Conservation (phyloP, 2,888 invertebrate genomes). For the Leptopilina myrica region DNA sequence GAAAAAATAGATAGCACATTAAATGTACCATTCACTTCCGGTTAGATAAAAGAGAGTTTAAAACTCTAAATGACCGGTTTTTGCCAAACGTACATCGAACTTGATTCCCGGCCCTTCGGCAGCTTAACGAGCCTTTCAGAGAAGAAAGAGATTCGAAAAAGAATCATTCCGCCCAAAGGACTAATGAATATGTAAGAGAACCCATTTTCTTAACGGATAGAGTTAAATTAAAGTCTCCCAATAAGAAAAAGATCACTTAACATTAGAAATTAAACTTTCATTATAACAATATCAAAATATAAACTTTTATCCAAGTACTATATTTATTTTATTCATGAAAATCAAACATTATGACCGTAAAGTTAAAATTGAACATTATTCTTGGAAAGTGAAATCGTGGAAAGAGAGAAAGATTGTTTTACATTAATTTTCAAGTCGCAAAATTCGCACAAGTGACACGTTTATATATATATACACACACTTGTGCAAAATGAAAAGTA, state of each 20-base stretch:
- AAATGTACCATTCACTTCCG: constrained; percentile 7
- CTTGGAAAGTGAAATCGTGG: neutral
- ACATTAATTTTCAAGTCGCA: neutral
- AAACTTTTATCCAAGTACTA: neutral
- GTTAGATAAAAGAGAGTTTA: constrained; percentile 18
- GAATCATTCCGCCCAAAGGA: constrained; percentile 23
- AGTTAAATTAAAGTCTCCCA: too few relatives aligned
- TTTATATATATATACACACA: neutral
- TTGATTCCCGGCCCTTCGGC: constrained; percentile 53
- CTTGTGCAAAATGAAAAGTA: neutral
- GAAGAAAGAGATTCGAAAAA: constrained; percentile 1
- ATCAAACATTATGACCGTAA: too few relatives aligned
- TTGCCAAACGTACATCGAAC: constrained; percentile 63
- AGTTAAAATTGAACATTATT: too few relatives aligned
- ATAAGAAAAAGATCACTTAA: neutral
- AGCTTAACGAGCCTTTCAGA: constrained; percentile 40
- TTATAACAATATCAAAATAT: neutral
- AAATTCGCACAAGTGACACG: neutral
- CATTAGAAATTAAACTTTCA: neutral
- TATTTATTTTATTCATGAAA: neutral
- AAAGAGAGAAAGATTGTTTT: neutral
- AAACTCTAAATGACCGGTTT: constrained; percentile 64
- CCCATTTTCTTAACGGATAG: neutral
- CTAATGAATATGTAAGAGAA: constrained; percentile 23
- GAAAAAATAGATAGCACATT: too few relatives aligned